Conservation (phyloP, 2,797 vertebrate genomes). For the Otolemur crassicaudatus region DNA sequence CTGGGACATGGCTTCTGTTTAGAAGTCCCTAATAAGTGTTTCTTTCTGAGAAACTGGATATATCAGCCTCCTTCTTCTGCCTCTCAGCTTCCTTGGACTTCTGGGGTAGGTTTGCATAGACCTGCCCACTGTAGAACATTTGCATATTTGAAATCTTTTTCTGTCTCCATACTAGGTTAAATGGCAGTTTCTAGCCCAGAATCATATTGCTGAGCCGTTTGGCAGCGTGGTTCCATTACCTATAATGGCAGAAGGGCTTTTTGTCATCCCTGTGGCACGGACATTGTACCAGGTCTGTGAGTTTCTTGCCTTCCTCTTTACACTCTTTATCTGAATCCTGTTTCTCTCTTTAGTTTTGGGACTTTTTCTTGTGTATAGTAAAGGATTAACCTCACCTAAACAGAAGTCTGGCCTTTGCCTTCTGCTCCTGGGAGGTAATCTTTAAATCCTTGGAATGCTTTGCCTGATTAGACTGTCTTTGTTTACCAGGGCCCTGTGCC, state of each 20-base stretch:
- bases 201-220: neutral
- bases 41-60: too few species aligned
- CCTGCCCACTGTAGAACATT: too few species aligned
- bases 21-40: too few species aligned
- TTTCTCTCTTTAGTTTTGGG: neutral
- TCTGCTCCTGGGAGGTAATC: neutral
- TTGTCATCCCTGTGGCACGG: neutral
- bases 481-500: neutral
- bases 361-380: neutral
- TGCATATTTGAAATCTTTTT: neutral
- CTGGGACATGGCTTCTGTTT: too few species aligned
- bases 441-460: conserved; percentile 23
- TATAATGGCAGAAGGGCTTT: neutral
- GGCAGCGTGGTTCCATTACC: neutral
- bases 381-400: neutral
- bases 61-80: too few species aligned
- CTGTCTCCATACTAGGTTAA: neutral
- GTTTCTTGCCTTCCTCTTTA: neutral
- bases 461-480: neutral
- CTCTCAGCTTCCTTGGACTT: too few species aligned
- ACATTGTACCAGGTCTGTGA: neutral
- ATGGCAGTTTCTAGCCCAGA: neutral
- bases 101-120: too few species aligned
- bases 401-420: neutral
- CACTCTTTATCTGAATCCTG: neutral